Conservation (phyloP, 2,888 invertebrate genomes). For the Sericinus montela region DNA sequence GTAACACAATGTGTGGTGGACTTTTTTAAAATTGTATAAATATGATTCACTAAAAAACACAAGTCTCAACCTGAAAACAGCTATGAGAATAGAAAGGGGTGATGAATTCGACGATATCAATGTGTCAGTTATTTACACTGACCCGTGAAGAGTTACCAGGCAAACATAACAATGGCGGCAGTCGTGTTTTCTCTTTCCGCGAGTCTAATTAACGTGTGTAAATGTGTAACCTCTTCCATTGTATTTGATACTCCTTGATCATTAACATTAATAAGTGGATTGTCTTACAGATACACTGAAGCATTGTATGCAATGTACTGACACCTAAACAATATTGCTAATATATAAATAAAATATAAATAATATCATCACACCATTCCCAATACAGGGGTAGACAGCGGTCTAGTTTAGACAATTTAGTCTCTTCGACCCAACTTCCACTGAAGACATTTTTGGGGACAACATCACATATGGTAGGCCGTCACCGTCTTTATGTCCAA, state of each 20-base stretch:
- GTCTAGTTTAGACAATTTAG: too few relatives aligned
- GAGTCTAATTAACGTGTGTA: constrained; percentile 15
- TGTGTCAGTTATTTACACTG: constrained; percentile 13
- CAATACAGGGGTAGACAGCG: too few relatives aligned
- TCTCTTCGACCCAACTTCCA: too few relatives aligned
- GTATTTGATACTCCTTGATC: background rate
- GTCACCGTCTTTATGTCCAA: too few relatives aligned
- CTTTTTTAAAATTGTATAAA: too few relatives aligned
- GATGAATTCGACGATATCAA: background rate
- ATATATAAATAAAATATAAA: too few relatives aligned
- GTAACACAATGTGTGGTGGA: too few relatives aligned
- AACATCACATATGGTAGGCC: too few relatives aligned
- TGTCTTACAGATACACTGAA: background rate
- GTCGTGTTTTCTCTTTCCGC: constrained; percentile 19
- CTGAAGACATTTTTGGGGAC: too few relatives aligned
- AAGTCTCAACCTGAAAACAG: background rate
- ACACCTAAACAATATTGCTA: background rate
- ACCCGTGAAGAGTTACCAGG: constrained; percentile 20
- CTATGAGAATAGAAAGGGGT: background rate
- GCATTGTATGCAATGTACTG: background rate
- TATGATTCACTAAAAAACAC: too few relatives aligned
- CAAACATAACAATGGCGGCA: constrained; percentile 26
- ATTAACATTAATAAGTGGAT: too few relatives aligned
- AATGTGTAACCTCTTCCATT: constrained; percentile 3
- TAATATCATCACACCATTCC: too few relatives aligned